Evolutionary conservation across 53 echinoderm and acorn worm species (phyloP).

Genomic region (Antedon mediterranea): DNA sequence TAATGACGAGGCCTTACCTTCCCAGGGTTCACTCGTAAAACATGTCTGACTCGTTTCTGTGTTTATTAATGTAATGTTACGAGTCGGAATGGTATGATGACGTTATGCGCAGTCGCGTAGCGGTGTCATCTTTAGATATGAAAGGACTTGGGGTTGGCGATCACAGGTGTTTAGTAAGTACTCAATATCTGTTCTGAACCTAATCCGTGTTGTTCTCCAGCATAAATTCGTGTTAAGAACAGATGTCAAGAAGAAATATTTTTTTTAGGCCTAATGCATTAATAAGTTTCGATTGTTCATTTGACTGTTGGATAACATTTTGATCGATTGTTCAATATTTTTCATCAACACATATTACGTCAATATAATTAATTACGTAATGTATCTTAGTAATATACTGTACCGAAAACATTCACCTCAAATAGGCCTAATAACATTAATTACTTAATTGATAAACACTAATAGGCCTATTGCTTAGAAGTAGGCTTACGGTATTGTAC

Average conservation of each 20-base stretch:
- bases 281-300: neutral
- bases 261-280: neutral
- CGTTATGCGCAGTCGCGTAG: neutral
- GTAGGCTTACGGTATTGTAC: too few relatives aligned
- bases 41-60: neutral
- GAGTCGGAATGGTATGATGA: neutral
- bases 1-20: neutral
- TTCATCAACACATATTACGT: neutral
- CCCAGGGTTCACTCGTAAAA: neutral
- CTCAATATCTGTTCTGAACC: neutral
- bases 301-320: neutral
- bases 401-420: too few relatives aligned
- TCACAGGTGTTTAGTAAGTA: neutral
- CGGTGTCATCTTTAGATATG: neutral
- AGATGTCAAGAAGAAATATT: neutral
- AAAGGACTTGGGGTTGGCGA: neutral
- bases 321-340: neutral
- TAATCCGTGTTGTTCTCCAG: neutral
- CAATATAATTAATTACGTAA: too few relatives aligned
- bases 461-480: too few relatives aligned
- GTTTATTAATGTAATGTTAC: neutral
- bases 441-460: too few relatives aligned
- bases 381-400: too few relatives aligned
- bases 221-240: neutral
- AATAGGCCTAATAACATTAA: too few relatives aligned